Base-by-base conservation (phyloP, 2,888 invertebrate species). In the Dugesia japonica region DNA sequence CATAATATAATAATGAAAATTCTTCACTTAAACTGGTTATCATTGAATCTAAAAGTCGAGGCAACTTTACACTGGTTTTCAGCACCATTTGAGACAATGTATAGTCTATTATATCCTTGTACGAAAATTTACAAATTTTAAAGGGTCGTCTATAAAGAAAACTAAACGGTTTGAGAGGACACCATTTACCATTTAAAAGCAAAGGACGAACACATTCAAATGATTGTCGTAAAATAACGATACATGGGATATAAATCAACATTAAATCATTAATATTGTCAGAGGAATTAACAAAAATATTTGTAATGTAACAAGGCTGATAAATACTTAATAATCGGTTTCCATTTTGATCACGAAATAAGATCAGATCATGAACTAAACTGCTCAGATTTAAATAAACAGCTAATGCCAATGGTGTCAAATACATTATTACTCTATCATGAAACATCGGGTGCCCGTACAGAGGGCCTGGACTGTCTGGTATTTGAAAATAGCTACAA, bases 121-220 rank as follows among this genome's bases (percentile, higher is more conserved):
- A 56, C 7, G 56, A 56, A 56, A 56, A 56, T n/a, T 56, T 56
- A 56, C 56, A 56, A n/a, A 56, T 56, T 56, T 56, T 56, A 56
- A 56, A 56, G 4, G 56, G 56, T 56, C 56, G 4, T 56, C 56
- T n/a, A 56, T 56, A 56, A 56, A 56, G 56, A 56, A 56, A 56
- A 56, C 23, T 56, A 23, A 56, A 56, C 4, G 56, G 56, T 56
- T 56, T 56, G 9, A 56, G 23, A 4, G 56, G 56, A 56, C 56
- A 9, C 56, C 56, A 56, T 56, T 56, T 56, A 13, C 56, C 56
- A 9, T 56, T 23, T n/a, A 56, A 23, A 56, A 56, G 56, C n/a
- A 56, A 1, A 13, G 56, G 56, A 56, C 56, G 56, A 56, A 56
- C 56, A 23, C 56, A 56, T 20, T 56, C 56, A 23, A 56, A 56